phyloP scores from a whole-genome alignment of 2,113 vertebrate species.

The Saguinus midas region DNA sequence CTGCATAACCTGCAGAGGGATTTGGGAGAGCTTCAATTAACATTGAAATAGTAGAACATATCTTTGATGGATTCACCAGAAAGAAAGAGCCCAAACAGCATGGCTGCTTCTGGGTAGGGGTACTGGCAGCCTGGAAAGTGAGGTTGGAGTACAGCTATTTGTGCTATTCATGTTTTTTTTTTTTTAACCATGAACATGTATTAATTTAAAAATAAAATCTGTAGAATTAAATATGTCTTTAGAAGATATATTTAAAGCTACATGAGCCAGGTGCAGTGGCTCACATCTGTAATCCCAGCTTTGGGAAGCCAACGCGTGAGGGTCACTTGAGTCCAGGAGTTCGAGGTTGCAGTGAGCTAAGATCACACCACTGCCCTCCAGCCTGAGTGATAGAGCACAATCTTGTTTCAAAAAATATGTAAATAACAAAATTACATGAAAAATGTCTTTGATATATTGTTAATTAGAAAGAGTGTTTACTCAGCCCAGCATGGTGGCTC shows the following conservation, averaged over 20 bases:
- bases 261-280: too few relatives aligned
- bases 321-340: too few relatives aligned
- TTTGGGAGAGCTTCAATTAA: not conserved
- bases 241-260: not conserved
- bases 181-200: not conserved
- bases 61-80: not conserved
- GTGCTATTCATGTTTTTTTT: not conserved
- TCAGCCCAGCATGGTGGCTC: not conserved
- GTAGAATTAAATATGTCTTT: not conserved
- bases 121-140: not conserved
- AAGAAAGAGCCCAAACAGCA: not conserved
- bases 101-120: not conserved
- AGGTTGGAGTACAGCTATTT: not conserved
- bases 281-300: too few relatives aligned
- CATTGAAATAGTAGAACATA: not conserved
- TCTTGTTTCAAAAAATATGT: too few relatives aligned
- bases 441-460: not conserved
- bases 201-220: not conserved
- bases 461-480: not conserved
- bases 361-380: too few relatives aligned
- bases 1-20: not conserved
- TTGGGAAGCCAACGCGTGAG: too few relatives aligned
- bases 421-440: not conserved
- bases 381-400: too few relatives aligned
- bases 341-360: too few relatives aligned